A percentile compares a stretch with the other conserved stretches of the same genome.
Conservation (phyloP, 2,888 invertebrate genomes). For the Sphaerophoria rueppellii region DNA sequence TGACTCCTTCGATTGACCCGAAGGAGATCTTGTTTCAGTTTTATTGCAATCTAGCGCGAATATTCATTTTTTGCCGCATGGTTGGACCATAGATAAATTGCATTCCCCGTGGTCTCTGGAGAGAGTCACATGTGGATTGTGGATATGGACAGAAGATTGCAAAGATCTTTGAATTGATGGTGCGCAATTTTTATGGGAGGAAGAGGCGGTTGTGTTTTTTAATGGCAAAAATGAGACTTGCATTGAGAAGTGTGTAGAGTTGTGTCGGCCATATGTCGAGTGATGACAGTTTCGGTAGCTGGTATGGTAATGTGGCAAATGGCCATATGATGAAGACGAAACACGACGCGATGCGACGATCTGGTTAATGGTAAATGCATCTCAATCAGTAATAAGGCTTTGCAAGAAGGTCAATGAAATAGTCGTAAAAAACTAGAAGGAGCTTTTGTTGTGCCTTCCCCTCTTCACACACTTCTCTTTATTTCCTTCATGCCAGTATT, state of each 20-base stretch:
- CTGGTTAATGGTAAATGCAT: constrained; percentile 1
- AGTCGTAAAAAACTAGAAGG: not conserved
- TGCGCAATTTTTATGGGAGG: constrained; percentile 25
- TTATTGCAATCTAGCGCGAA: constrained; percentile 32
- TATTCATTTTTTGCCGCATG: constrained; percentile 3
- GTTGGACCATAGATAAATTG: no score
- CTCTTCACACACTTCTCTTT: no score
- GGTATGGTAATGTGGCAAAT: constrained; percentile 32
- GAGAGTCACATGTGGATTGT: not conserved
- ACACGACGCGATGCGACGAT: not conserved
- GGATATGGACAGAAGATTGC: constrained; percentile 29
- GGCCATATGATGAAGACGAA: not conserved
- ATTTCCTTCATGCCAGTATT: no score
- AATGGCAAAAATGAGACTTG: constrained; percentile 6
- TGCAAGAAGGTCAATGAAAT: not conserved
- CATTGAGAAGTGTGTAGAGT: constrained; percentile 24
- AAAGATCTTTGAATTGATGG: constrained; percentile 8
- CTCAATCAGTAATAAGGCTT: not conserved
- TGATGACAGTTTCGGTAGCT: constrained; percentile 68
- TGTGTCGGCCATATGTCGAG: constrained; percentile 36
- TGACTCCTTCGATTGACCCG: constrained; percentile 54
- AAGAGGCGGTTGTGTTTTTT: constrained; percentile 9
- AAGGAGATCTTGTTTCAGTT: constrained; percentile 57
- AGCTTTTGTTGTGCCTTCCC: not conserved
- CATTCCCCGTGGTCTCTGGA: not conserved